Base-by-base conservation (phyloP, 64 coral and sea anemone genomes). In the Pocillopora verrucosa region DNA sequence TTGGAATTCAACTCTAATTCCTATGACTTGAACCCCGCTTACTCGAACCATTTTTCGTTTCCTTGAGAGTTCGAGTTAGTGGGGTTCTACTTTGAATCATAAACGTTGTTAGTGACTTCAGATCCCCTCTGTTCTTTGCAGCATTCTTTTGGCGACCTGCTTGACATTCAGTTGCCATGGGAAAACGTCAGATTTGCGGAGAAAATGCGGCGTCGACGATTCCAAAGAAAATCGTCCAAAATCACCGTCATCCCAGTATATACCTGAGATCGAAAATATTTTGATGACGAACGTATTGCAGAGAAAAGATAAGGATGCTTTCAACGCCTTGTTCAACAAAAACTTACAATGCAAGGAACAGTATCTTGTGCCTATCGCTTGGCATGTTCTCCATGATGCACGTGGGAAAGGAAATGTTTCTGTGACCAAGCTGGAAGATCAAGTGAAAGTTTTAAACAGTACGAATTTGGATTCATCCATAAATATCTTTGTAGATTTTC, bases 391-490 rank as follows among this genome's bases (percentile, higher is more conserved):
- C 24, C 16, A 74, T 15, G 38, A 78, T 35, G 51, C 76, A 61
- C 37, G 51, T 69, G 91, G 91, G 1, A 62, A 19, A 26, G 91
- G 91, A 45, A 92, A 88, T 63, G 91, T 92, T 16, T 60, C 38
- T 26, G 83, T 75, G 13, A 77, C 64, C 56, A 65, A 22, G 34
- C 20, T 92, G 41, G 76, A 80, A 24, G 67, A 81, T 34, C 84
- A 87, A 73, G 68, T 92, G 9, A 35, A 41, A 73, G 91, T 92
- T 9, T 75, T 92, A 36, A 88, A 92, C 58, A 67, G 91, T 92
- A 51, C 34, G 77, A 20, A 62, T 41, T 68, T 68, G 16, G 69
- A 12, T 1, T 87, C 74, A 56, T 87, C n/a, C 10, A 51, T 30
- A 30, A 0, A 30, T 30, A 30, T 30, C 30, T 30, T 30, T 30